phyloP scores from a whole-genome alignment of 2,113 vertebrate species.

The Leptobrachium leishanense region DNA sequence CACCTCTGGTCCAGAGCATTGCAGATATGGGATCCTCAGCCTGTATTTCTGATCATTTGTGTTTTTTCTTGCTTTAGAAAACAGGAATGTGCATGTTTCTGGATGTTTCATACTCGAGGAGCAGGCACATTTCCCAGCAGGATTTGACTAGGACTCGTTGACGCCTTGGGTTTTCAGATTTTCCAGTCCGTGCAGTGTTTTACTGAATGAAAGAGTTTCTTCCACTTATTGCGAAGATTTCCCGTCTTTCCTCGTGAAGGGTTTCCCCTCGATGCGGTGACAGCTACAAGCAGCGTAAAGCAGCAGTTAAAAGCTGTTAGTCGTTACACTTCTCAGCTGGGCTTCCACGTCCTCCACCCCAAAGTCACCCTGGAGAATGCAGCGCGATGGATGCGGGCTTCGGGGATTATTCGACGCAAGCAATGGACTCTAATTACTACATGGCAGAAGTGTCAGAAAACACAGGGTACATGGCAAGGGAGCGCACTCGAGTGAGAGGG shows the following conservation, averaged over 20 bases:
- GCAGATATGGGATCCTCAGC: too few relatives aligned
- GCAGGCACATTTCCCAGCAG: too few relatives aligned
- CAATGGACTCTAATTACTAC: constrained; percentile 24
- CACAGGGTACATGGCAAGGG: not conserved
- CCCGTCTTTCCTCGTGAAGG: not conserved
- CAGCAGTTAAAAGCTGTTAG: constrained; percentile 26
- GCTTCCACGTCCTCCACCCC: constrained; percentile 1
- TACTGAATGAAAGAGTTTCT: too few relatives aligned
- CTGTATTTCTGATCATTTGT: too few relatives aligned
- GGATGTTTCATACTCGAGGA: too few relatives aligned
- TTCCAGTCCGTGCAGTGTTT: too few relatives aligned
- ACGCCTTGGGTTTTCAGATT: too few relatives aligned
- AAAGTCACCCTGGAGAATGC: constrained; percentile 31
- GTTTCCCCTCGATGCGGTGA: constrained; percentile 15
- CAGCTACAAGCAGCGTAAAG: constrained; percentile 23
- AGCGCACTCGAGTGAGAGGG: not conserved
- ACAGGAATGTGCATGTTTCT: too few relatives aligned
- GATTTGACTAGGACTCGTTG: too few relatives aligned
- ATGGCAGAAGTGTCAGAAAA: constrained; percentile 1
- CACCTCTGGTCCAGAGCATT: too few relatives aligned
- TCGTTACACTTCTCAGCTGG: constrained; percentile 30
- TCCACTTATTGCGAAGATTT: too few relatives aligned
- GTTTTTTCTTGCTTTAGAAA: too few relatives aligned
- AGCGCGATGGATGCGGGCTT: constrained; percentile 1
- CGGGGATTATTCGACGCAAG: constrained; percentile 6